A percentile compares a stretch with the other conserved stretches of the same genome.
Conservation (phyloP, 1,140 invertebrate genomes). For the Diorhabda elongata region DNA sequence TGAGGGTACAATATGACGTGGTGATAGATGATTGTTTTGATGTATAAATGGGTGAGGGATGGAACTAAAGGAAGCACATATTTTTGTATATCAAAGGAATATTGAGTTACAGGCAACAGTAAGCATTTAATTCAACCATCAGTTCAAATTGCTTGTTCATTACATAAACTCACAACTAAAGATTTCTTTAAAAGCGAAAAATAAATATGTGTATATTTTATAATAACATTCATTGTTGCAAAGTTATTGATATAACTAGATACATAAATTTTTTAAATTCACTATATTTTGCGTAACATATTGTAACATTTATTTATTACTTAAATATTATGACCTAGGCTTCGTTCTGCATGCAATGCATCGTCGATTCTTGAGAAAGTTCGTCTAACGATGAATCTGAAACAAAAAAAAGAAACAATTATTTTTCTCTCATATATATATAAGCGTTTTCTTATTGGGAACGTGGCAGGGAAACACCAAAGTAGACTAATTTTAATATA, state of each 20-base stretch:
- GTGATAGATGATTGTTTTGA: no score
- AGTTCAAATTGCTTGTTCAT: constrained; percentile 9
- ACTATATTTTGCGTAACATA: constrained; percentile 6
- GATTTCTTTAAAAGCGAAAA: constrained; percentile 7
- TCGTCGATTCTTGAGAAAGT: constrained; percentile 73
- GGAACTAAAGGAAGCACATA: no score
- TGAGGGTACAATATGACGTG: no score
- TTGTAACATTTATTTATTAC: constrained; percentile 5
- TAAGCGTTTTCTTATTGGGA: no score
- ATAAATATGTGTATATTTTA: constrained; percentile 7
- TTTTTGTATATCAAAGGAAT: no score
- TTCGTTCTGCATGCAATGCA: constrained; percentile 74
- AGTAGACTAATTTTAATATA: no score
- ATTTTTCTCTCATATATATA: no score
- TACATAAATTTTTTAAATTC: constrained; percentile 6
- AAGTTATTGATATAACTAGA: constrained; percentile 10
- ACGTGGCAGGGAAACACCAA: no score
- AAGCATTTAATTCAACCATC: constrained; percentile 10
- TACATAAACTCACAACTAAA: constrained; percentile 13
- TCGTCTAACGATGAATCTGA: constrained; percentile 77
- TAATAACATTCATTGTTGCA: constrained; percentile 12
- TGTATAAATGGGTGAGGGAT: no score
- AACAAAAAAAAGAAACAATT: constrained; percentile 48
- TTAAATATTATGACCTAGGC: constrained; percentile 50
- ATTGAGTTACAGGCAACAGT: constrained; percentile 4